Evolutionary conservation across 2,113 vertebrate species (phyloP), one percentile per base, ranked within the genome.

Genomic region (Aegithalos caudatus): DNA sequence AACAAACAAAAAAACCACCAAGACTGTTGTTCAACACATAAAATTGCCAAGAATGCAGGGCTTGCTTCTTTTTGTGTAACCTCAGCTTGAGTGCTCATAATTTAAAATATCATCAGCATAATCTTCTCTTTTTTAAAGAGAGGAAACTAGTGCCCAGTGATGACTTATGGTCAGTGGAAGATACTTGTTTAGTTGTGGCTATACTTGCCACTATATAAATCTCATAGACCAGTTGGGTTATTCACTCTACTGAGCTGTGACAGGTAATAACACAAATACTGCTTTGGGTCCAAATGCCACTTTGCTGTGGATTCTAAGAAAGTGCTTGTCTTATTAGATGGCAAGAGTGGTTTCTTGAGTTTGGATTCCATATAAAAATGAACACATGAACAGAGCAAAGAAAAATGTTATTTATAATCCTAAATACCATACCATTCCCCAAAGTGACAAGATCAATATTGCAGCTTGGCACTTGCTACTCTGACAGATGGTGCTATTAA

Each of bases 361-460:
- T 94, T 80, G 20, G 65, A 69, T 86, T 65, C 85, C 79, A 82
- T 60, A 71, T 76, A 78, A 70, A 94, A 94, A 86, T 79, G 82
- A 93, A 90, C 21, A 86, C 12, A 28, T 37, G 88, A 95, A 88
- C 69, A 54, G 84, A 86, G 91, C 94, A 94, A 95, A 97, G 91
- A 96, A 97, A 98, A 98, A 97, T 51, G 92, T 97, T 98, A 97
- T 95, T 97, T 97, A 94, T 97, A 97, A 97, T 95, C 94, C 92
- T 94, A 97, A 97, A 98, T 97, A 98, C 92, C 98, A 97, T 87
- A 92, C 92, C 67, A 92, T 96, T 98, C 97, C 96, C 97, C 69
- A 85, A 96, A 97, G 97, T 97, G 98, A 98, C 97, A 98, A 97
- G 95, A 98, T 98, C 97, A 97, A 97, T 98, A 97, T 90, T 97